These are phyloP conservation scores for Halyomorpha halys DNA, from an alignment of 1,140 invertebrate species.

Conservation along the genomic window DNA sequence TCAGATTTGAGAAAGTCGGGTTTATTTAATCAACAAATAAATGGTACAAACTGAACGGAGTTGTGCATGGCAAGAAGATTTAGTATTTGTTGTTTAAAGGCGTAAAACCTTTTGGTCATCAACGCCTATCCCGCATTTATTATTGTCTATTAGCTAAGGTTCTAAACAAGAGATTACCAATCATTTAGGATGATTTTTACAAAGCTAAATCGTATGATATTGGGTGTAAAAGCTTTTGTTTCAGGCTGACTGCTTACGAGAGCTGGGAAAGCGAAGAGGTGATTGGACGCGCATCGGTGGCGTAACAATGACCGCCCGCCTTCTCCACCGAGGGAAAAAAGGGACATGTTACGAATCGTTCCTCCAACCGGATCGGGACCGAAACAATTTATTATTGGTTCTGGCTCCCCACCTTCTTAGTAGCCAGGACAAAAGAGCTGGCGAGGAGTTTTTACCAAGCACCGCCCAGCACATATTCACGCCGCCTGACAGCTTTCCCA, in stretches of 20 bases:
- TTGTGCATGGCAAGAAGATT: too few species aligned
- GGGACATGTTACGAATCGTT: constrained; percentile 25
- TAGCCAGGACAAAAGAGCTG: not conserved
- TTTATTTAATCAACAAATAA: too few species aligned
- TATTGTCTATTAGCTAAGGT: too few species aligned
- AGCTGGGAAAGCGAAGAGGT: constrained; percentile 20
- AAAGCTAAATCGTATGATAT: not conserved
- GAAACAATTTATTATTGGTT: constrained; percentile 27
- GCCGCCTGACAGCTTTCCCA: constrained; percentile 20
- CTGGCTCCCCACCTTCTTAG: constrained; percentile 14
- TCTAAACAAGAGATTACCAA: too few species aligned
- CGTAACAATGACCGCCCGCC: constrained; percentile 22
- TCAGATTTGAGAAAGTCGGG: too few species aligned
- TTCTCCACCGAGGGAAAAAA: constrained; percentile 19
- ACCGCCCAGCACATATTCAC: constrained; percentile 25
- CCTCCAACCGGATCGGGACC: constrained; percentile 22
- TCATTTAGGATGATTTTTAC: too few species aligned
- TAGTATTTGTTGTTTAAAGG: too few species aligned
- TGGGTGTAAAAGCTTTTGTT: constrained; percentile 3
- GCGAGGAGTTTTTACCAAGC: constrained; percentile 23
- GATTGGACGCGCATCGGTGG: constrained; percentile 14
- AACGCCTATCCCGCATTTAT: too few species aligned
- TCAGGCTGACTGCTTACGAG: constrained; percentile 10
- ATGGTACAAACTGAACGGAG: too few species aligned
- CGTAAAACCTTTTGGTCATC: too few species aligned